Conservation (phyloP, 2,888 invertebrate genomes). For the Andrena bucephala region DNA sequence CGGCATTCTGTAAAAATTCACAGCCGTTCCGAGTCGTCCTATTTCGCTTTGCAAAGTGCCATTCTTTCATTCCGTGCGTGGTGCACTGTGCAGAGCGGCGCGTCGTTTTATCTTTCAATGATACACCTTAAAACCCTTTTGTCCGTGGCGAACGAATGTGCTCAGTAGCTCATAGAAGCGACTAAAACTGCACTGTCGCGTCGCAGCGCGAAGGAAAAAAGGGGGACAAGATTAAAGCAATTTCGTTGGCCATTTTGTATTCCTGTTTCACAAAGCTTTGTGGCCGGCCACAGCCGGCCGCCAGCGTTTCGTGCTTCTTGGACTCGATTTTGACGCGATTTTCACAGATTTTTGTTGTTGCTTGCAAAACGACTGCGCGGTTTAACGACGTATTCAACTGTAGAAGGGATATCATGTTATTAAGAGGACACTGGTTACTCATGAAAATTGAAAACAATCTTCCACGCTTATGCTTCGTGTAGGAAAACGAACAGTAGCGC, state of each 20-base stretch:
- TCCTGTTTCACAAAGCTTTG: conserved; percentile 41
- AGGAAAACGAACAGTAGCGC: too few species aligned
- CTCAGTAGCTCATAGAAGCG: conserved; percentile 20
- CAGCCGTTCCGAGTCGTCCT: not conserved
- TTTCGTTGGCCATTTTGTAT: conserved; percentile 59
- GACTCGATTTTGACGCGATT: not conserved
- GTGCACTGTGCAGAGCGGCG: not conserved
- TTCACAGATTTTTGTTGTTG: conserved; percentile 2
- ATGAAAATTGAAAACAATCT: too few species aligned
- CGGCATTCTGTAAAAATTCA: conserved; percentile 20
- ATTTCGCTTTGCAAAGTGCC: conserved; percentile 22
- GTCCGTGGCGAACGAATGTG: conserved; percentile 30
- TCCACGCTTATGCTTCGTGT: too few species aligned
- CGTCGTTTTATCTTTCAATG: conserved; percentile 46
- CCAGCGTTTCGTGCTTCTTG: not conserved
- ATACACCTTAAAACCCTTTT: conserved; percentile 54
- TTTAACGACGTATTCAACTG: too few species aligned
- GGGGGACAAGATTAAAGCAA: conserved; percentile 59
- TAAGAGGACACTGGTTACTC: too few species aligned
- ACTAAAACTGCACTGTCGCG: conserved; percentile 36
- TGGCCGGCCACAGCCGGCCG: conserved; percentile 15
- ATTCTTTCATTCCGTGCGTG: conserved; percentile 19
- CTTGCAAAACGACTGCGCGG: not conserved
- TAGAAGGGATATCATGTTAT: too few species aligned
- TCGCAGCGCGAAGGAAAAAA: conserved; percentile 20